Evolutionary conservation across 2,113 vertebrate species (phyloP).

Genomic region (Trinectes maculatus): DNA sequence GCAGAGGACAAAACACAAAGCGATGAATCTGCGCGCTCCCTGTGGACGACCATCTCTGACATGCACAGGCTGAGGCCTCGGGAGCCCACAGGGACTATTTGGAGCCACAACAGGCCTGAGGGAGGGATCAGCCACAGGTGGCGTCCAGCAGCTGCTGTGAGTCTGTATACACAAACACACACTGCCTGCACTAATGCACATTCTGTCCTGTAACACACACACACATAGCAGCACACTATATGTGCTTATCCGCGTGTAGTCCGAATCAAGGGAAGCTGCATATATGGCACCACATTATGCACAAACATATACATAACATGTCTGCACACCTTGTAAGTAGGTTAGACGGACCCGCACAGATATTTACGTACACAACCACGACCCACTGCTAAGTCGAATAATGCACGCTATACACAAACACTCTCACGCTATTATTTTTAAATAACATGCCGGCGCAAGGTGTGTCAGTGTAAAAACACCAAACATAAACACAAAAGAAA

Average conservation of each 20-base stretch:
- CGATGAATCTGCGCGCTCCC: background rate
- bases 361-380: conserved; percentile 20
- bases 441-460: conserved; percentile 47
- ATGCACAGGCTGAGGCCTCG: conserved; percentile 39
- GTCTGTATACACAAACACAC: conserved; percentile 62
- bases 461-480: conserved; percentile 33
- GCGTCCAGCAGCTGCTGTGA: conserved; percentile 75
- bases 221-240: conserved; percentile 30
- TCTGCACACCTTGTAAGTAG: too few relatives aligned
- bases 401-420: conserved; percentile 38
- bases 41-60: conserved; percentile 36
- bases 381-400: conserved; percentile 27
- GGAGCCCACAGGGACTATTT: conserved; percentile 66
- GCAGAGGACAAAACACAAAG: conserved; percentile 33
- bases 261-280: conserved; percentile 27
- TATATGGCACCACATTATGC: conserved; percentile 15
- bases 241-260: conserved; percentile 20
- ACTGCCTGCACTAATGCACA: conserved; percentile 50
- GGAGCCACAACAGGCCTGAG: conserved; percentile 64
- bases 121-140: conserved; percentile 72
- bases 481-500: conserved; percentile 32
- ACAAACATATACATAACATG: background rate
- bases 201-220: conserved; percentile 35
- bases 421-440: conserved; percentile 41
- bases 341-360: conserved; percentile 21